A percentile compares a stretch with the other conserved stretches of the same genome.
Evolutionary conservation across 2,888 invertebrate species (phyloP).

Genomic region (Plagodis pulveraria): DNA sequence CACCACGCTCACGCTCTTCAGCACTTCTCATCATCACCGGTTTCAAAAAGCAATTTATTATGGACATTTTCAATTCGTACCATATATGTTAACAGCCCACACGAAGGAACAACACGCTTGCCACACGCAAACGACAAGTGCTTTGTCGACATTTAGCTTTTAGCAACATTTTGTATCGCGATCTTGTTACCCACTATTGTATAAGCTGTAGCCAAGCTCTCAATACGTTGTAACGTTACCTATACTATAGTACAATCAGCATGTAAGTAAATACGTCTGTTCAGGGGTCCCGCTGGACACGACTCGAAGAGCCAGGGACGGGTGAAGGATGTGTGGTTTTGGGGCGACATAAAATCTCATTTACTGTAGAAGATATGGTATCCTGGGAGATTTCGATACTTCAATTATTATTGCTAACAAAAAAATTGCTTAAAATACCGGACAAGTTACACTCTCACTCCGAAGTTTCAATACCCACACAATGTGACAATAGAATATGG

Average conservation of each 20-base stretch:
- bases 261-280: conserved; percentile 65
- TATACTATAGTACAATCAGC: conserved; percentile 45
- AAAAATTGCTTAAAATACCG: too few relatives aligned
- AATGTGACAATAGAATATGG: too few relatives aligned
- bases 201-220: conserved; percentile 32
- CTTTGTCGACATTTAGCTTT: conserved; percentile 42
- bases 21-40: too few relatives aligned
- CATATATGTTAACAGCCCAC: not conserved
- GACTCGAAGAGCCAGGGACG: conserved; percentile 23
- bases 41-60: too few relatives aligned
- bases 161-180: conserved; percentile 51
- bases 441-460: too few relatives aligned
- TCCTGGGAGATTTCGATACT: too few relatives aligned
- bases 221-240: conserved; percentile 43
- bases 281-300: conserved; percentile 40
- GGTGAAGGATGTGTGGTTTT: conserved; percentile 2
- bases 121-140: conserved; percentile 18
- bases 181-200: conserved; percentile 45
- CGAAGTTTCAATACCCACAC: too few relatives aligned
- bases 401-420: too few relatives aligned
- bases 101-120: conserved; percentile 32
- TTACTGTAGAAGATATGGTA: too few relatives aligned
- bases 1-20: too few relatives aligned
- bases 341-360: not conserved
- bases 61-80: too few relatives aligned